Conservation (phyloP, 2,113 vertebrate species). For the Heptranchias perlo region DNA sequence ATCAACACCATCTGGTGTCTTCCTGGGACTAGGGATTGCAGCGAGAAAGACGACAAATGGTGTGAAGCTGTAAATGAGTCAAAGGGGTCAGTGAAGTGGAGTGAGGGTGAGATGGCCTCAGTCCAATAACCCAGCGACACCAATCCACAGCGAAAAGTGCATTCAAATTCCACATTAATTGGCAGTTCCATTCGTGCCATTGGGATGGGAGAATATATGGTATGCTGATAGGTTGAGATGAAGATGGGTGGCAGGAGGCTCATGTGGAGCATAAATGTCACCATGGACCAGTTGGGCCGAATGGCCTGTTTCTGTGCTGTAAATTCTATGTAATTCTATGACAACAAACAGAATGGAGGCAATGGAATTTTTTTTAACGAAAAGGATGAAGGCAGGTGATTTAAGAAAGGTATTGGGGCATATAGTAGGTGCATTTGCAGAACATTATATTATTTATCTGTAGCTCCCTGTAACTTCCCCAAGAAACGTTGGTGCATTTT, state of each 20-base stretch:
- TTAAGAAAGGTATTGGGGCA: neutral
- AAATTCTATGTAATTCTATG: neutral
- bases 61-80: neutral
- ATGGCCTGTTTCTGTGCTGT: neutral
- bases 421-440: neutral
- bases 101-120: neutral
- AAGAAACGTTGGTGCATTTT: neutral
- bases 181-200: neutral
- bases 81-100: neutral
- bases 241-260: neutral
- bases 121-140: no score
- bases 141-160: neutral
- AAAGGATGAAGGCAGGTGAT: no score
- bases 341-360: neutral
- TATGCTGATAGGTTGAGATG: neutral
- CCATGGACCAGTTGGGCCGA: neutral
- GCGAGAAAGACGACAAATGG: neutral
- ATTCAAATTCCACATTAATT: neutral
- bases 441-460: neutral
- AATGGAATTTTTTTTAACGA: neutral
- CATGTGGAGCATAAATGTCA: no score
- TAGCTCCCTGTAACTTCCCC: neutral
- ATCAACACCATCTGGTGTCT: slow-evolving; percentile 10
- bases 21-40: neutral
- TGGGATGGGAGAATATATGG: neutral